Conservation (phyloP, 1,140 invertebrate genomes). For the Drosophila lacteicornis region DNA sequence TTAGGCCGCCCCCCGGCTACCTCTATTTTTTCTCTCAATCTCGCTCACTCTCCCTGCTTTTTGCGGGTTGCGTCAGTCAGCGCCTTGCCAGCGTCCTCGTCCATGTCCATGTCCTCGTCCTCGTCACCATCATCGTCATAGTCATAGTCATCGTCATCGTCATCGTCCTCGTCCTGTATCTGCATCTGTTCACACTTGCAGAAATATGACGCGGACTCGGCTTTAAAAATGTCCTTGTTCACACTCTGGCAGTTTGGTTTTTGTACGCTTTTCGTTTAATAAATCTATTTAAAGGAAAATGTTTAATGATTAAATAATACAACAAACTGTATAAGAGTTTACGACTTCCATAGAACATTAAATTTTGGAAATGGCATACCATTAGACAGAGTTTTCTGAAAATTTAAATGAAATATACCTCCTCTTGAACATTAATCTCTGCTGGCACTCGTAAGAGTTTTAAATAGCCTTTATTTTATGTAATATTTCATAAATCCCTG, state of each 20-base stretch:
- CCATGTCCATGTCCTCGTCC: conserved; percentile 52
- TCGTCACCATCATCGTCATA: conserved; percentile 27
- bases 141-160: conserved; percentile 23
- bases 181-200: conserved; percentile 30
- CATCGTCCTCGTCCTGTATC: conserved; percentile 45
- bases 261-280: too few species aligned
- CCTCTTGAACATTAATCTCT: too few species aligned
- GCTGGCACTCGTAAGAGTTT: too few species aligned
- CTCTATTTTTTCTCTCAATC: conserved; percentile 3
- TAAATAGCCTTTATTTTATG: too few species aligned
- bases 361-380: too few species aligned
- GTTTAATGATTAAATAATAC: neutral
- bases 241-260: too few species aligned
- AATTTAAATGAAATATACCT: too few species aligned
- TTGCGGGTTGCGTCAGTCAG: conserved; percentile 74
- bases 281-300: neutral
- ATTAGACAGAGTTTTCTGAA: too few species aligned
- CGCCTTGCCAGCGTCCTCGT: conserved; percentile 58
- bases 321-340: neutral
- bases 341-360: neutral
- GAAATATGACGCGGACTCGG: conserved; percentile 8
- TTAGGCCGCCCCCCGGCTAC: conserved; percentile 52
- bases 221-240: conserved; percentile 12
- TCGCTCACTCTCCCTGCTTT: conserved; percentile 37
- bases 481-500: neutral